phyloP scores from a whole-genome alignment of 2,113 vertebrate genomes.

The Motacilla tschutschensis region DNA sequence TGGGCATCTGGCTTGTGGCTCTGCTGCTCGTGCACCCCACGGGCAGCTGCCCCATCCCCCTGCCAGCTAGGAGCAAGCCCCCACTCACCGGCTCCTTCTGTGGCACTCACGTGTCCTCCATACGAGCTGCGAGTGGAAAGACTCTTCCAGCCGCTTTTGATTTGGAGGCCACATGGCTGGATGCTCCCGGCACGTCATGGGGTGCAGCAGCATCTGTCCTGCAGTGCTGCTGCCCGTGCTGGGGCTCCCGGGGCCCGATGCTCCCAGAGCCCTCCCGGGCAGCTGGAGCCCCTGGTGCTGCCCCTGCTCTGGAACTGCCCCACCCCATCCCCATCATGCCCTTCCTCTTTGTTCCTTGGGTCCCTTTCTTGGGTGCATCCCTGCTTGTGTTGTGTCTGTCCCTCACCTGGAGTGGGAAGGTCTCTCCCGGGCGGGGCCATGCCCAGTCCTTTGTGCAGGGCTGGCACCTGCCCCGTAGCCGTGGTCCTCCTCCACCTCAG shows the following conservation, averaged over 20 bases:
- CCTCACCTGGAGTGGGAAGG: neutral
- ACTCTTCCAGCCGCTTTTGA: neutral
- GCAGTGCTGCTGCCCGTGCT: neutral
- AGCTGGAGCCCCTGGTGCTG: neutral
- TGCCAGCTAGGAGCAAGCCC: neutral
- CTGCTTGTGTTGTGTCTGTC: accelerated
- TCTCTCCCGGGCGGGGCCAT: neutral
- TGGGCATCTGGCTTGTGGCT: neutral
- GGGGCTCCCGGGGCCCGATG: accelerated
- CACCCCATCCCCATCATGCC: neutral
- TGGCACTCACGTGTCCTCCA: neutral
- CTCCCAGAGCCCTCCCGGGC: accelerated
- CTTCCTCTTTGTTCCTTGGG: neutral
- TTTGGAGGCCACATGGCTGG: neutral
- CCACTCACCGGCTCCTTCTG: neutral
- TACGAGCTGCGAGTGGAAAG: neutral
- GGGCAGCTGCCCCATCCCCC: neutral
- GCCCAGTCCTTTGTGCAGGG: neutral
- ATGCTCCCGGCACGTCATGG: neutral
- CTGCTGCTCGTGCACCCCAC: accelerated
- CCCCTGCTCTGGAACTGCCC: neutral
- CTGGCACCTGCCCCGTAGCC: neutral
- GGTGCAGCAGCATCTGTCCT: conserved; percentile 3
- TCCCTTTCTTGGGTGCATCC: neutral
- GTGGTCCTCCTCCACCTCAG: neutral